A percentile compares a stretch with the other conserved stretches of the same genome.
Conservation (phyloP, 2,113 vertebrate genomes). For the Menidia beryllina region DNA sequence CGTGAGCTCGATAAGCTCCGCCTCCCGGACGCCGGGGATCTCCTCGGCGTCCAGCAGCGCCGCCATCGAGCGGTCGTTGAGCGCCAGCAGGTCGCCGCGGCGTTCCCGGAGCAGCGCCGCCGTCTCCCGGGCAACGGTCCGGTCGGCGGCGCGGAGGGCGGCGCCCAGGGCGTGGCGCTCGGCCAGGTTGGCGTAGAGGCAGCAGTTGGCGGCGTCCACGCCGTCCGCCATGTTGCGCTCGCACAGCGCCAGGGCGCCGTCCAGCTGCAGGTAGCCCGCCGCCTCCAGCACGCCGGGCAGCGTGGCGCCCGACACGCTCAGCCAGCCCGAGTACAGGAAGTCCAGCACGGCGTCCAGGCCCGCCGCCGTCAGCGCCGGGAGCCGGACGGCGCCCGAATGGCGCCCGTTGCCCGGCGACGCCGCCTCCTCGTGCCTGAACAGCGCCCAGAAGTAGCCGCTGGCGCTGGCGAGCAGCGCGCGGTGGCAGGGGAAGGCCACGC, state of each 20-base stretch:
- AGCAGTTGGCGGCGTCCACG: constrained; percentile 86
- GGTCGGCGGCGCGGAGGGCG: constrained; percentile 80
- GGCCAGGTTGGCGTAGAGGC: constrained; percentile 89
- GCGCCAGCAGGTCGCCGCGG: constrained; percentile 80
- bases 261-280: constrained; percentile 93
- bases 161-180: constrained; percentile 84
- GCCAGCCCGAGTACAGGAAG: constrained; percentile 95
- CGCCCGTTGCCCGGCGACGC: constrained; percentile 86
- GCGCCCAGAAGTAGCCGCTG: constrained; percentile 94
- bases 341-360: constrained; percentile 90
- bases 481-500: constrained; percentile 90
- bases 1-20: constrained; percentile 82
- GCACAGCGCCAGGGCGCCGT: constrained; percentile 87
- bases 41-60: constrained; percentile 84
- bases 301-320: constrained; percentile 86
- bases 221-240: constrained; percentile 87
- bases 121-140: constrained; percentile 84
- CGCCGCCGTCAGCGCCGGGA: constrained; percentile 84
- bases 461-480: constrained; percentile 91
- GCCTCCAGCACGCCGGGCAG: constrained; percentile 90
- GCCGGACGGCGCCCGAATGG: constrained; percentile 81
- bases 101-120: constrained; percentile 79
- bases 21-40: constrained; percentile 85
- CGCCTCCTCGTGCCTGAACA: constrained; percentile 94
- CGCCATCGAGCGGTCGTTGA: constrained; percentile 86